Evolutionary conservation across 2,797 vertebrate genomes (phyloP), one percentile per base, ranked within the genome.

Genomic region (Clarias platycephalus): DNA sequence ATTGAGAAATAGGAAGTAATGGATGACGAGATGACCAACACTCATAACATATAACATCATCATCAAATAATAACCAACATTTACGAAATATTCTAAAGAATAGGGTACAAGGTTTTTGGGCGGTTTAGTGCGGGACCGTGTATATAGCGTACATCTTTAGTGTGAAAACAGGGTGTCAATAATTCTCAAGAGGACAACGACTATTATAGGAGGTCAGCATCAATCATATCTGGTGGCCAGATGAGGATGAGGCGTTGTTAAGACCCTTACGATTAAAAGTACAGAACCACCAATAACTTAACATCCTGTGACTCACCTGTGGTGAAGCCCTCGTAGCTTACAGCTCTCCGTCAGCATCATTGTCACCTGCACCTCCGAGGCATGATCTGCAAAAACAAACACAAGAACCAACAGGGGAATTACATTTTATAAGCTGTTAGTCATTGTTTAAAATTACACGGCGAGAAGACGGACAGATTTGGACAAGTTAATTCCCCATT

Each of bases 341-440:
- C 98, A 99, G 88, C 98, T 98, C 91, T 99, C 98, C 1, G 98
- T 99, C 89, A 99, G 90, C 97, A 99, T 99, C 97, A 99, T 99
- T 37, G 97, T 99, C 93, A 99, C 96, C 92, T 99, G 98, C 55
- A 98, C 95, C 93, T 99, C 98, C 5, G 97, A 99, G 5, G 98
- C 97, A 84, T 99, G 96, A 93, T 99, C 98, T 99, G 90, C 44
- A 68, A 22, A 86, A 58, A 57, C 13, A 84, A 8, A 88, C 16
- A 28, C 83, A 83, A 91, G 83, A 88, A 84, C 86, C 79, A 86
- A 83, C 74, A 57, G 83, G 13, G n/a, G 64, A n/a, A 53, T 44
- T 66, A 31, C 62, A 24, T 4, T 24, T 13, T 71, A 40, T 16
- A 44, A 80, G 31, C 20, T 0, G 6, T 66, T 57, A 66, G 66